phyloP scores from a whole-genome alignment of 2,888 invertebrate species.

The Caenorhabditis sp. region DNA sequence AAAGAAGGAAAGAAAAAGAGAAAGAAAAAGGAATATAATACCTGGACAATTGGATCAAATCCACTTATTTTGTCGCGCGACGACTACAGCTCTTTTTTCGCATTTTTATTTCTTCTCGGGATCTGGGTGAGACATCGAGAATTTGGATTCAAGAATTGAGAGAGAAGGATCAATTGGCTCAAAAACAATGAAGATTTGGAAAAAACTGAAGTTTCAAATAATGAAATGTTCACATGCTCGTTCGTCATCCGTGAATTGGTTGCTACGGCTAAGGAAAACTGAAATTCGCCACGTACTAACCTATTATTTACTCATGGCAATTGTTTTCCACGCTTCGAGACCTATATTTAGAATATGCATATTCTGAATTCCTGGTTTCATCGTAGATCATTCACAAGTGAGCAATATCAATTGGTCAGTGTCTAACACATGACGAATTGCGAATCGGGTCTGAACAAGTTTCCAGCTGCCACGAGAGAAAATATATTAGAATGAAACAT shows the following conservation, averaged over 20 bases:
- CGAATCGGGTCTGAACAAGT: background rate
- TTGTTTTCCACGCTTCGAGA: too few species aligned
- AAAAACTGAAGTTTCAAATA: background rate
- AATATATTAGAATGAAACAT: background rate
- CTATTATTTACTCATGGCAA: too few species aligned
- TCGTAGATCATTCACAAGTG: background rate
- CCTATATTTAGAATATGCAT: too few species aligned
- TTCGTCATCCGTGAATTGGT: background rate
- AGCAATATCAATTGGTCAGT: background rate
- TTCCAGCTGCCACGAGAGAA: background rate
- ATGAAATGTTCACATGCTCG: background rate
- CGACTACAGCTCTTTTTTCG: background rate
- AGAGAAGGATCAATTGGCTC: conserved; percentile 15
- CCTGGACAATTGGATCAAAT: conserved; percentile 61
- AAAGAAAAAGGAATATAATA: conserved; percentile 40
- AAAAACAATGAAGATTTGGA: background rate
- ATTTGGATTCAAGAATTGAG: background rate
- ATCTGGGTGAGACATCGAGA: background rate
- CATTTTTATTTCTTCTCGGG: conserved; percentile 3
- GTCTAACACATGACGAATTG: conserved; percentile 1
- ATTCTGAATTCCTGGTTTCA: too few species aligned
- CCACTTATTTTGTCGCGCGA: conserved; percentile 47
- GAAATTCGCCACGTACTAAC: too few species aligned
- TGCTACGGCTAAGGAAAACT: too few species aligned
- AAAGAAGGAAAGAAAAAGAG: conserved; percentile 14